Base-by-base conservation (phyloP, 2,888 invertebrate genomes). In the Pristionchus mayeri region DNA sequence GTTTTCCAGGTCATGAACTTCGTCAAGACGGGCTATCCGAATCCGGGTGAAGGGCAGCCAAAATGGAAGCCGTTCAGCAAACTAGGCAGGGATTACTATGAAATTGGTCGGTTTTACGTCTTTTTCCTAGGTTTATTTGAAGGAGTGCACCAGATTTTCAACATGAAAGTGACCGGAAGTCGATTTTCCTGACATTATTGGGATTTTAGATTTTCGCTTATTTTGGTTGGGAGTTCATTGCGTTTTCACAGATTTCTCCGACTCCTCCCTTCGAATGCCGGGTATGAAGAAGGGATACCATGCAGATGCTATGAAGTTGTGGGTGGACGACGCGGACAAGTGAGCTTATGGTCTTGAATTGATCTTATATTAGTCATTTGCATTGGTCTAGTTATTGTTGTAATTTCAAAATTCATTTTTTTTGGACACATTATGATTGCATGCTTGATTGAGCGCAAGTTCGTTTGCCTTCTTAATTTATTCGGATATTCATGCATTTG, bases 1-100 rank as follows among this genome's bases (percentile, higher is more conserved):
- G n/a, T n/a, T n/a, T n/a, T n/a, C n/a, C n/a, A 78, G 76, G 76
- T 78, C 18, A 48, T 48, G 11, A 78, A 78, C 50, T 78, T 78
- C 76, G 76, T 78, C 50, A 52, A 50, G 48, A 78, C 76, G 30
- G 76, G 76, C 27, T 50, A 78, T 78, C 76, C 76, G 1, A 18
- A 50, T 50, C 76, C 50, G 9, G 76, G 76, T 13, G 21, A 50
- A 6, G 76, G 76, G 0, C 76, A 78, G 34, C 76, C 76, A 3
- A 18, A 18, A 11, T 78, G 76, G 76, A 78, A 78, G 9, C 76
- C 76, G 21, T 78, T 78, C 76, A 78, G 4, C 50, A 30, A 50
- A 27, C 16, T 48, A 50, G 76, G 76, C 48, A 48, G 50, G 24
- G 9, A 78, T 34, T 78, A 78, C 34, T 78, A 78, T 50, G 50